Base-by-base conservation (phyloP, 2,113 vertebrate genomes). In the Prunella fulvescens region DNA sequence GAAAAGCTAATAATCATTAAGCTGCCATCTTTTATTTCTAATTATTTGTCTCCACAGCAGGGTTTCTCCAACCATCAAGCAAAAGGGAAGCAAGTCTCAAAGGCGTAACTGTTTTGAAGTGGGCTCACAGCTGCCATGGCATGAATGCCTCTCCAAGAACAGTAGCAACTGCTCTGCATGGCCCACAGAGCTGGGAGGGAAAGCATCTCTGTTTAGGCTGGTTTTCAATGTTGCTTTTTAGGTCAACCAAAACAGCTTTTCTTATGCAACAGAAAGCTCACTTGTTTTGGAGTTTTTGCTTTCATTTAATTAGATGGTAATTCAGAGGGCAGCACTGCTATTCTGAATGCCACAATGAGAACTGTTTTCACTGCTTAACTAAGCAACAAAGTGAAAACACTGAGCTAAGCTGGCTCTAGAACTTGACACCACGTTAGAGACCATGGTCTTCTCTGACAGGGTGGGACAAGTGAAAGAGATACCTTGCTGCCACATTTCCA, bases 161-260 rank as follows among this genome's bases (percentile, higher is more conserved):
- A 91, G 95, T 16, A 54, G 91, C 91, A 62, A 94, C 91, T 33
- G 83, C 94, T 92, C 15, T 22, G 19, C 48, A 61, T 12, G 42
- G 86, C 81, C 51, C 20, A 2, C 10, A 2, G 69, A 81, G 88
- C 72, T 13, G 7, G 51, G 69, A 81, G 81, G 87, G 57, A 82
- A 93, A 94, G 81, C 87, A 72, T 53, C 86, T 65, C 95, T 84
- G 53, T 54, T 87, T 44, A 69, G 81, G 53, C 87, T 93, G 74
- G 5, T 44, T 92, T 91, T 92, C 94, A 92, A 18, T 80, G 78
- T 70, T 45, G 62, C 54, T 87, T 95, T 95, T 96, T 88, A 97
- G 95, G 94, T 96, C 95, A 96, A 95, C 86, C 51, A 82, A 87
- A 96, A 83, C 95, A 96, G 93, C 94, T 92, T 96, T 97, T 95